Evolutionary conservation across 2,797 vertebrate species (phyloP).

Genomic region (Sebastes steindachneri): DNA sequence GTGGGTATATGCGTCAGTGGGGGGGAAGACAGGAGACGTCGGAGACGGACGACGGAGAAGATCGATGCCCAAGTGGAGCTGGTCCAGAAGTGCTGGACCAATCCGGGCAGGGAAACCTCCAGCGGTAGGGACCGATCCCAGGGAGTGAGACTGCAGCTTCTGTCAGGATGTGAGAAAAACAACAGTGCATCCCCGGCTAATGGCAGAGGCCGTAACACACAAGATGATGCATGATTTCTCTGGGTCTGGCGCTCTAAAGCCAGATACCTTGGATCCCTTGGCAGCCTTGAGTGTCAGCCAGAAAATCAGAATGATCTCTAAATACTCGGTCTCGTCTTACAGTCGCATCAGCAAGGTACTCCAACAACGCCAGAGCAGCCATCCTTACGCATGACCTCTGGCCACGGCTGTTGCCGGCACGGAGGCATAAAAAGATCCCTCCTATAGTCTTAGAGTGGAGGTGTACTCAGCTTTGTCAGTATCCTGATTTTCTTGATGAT

Average conservation of each 20-base stretch:
- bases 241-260: neutral
- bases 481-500: conserved; percentile 85
- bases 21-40: too few relatives aligned
- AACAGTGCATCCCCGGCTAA: neutral
- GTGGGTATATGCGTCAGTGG: too few relatives aligned
- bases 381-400: neutral
- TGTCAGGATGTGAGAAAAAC: neutral
- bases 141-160: neutral
- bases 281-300: neutral
- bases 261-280: neutral
- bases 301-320: neutral
- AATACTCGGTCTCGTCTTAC: neutral
- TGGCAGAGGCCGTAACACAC: neutral
- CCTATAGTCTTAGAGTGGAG: neutral
- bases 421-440: neutral
- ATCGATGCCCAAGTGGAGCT: too few relatives aligned
- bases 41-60: too few relatives aligned
- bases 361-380: neutral
- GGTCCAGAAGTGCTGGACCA: too few relatives aligned
- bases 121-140: neutral
- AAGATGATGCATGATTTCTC: neutral
- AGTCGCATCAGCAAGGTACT: neutral
- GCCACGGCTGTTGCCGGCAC: too few relatives aligned
- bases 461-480: conserved; percentile 4
- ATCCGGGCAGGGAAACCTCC: neutral